Conservation (phyloP, 1,140 invertebrate species). For the Probaryconus sp. region DNA sequence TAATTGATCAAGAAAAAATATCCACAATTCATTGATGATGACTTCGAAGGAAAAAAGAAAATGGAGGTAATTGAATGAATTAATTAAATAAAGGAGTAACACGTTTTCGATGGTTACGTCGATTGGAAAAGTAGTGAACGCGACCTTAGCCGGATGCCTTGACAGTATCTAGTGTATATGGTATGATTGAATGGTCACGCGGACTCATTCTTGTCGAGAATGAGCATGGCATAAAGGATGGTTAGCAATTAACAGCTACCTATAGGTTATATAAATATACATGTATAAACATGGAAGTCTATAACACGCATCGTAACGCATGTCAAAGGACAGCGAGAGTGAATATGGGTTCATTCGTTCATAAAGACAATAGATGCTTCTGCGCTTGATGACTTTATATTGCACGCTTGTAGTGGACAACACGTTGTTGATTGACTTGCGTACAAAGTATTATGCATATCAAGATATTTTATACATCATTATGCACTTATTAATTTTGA, state of each 20-base stretch:
- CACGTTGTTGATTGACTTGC: slow-evolving; percentile 39
- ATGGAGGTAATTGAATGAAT: too few relatives aligned
- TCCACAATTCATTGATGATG: too few relatives aligned
- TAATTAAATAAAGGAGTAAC: too few relatives aligned
- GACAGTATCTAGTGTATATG: background rate
- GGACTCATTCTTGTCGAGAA: slow-evolving; percentile 14
- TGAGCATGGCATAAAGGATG: slow-evolving; percentile 26
- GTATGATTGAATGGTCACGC: slow-evolving; percentile 4
- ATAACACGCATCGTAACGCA: slow-evolving; percentile 49
- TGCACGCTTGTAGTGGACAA: slow-evolving; percentile 48
- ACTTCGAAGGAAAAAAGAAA: too few relatives aligned
- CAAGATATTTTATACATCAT: slow-evolving; percentile 36
- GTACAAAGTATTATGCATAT: slow-evolving; percentile 22
- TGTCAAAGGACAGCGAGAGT: slow-evolving; percentile 57
- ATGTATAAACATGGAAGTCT: slow-evolving; percentile 51
- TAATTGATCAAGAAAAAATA: too few relatives aligned
- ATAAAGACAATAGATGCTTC: slow-evolving; percentile 57
- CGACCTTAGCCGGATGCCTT: background rate
- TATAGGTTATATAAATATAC: slow-evolving; percentile 45
- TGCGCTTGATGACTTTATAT: slow-evolving; percentile 58
- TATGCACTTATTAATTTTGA: slow-evolving; percentile 9
- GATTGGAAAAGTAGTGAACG: background rate
- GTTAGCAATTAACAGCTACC: slow-evolving; percentile 45
- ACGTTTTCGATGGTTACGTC: too few relatives aligned
- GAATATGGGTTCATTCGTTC: slow-evolving; percentile 56